A percentile compares a stretch with the other conserved stretches of the same genome.
Evolutionary conservation across 2,113 vertebrate genomes (phyloP).

Genomic region (Hippolais icterina): DNA sequence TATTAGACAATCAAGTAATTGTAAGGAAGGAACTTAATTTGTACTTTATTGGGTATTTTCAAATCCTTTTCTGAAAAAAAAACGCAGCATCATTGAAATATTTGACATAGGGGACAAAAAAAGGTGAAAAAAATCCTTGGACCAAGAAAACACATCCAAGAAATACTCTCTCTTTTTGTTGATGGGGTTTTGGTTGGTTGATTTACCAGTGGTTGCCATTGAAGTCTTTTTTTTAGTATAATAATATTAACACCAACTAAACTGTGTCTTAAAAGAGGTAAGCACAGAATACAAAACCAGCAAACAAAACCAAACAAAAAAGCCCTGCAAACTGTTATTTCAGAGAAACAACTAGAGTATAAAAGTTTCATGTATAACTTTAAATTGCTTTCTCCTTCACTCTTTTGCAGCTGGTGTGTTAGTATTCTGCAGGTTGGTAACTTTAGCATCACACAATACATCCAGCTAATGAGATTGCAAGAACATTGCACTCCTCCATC

Average conservation of each 20-base stretch:
- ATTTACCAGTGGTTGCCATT: background rate
- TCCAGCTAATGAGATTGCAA: conserved; percentile 73
- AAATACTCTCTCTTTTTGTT: background rate
- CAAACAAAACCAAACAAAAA: background rate
- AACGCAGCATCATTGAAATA: background rate
- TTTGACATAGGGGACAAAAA: background rate
- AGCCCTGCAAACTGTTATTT: background rate
- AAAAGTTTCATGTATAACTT: conserved; percentile 50
- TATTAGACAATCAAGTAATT: background rate
- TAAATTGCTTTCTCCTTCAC: conserved; percentile 49
- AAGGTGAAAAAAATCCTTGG: background rate
- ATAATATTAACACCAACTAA: background rate
- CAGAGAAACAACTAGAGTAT: background rate
- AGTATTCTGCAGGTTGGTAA: conserved; percentile 56
- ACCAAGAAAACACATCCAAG: background rate
- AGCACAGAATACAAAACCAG: background rate
- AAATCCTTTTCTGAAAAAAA: background rate
- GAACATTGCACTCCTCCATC: conserved; percentile 68
- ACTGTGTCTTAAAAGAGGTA: background rate
- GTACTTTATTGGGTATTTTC: background rate
- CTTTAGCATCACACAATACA: conserved; percentile 61
- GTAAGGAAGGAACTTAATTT: background rate
- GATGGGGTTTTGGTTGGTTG: background rate
- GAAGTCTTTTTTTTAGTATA: background rate
- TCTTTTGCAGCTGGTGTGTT: conserved; percentile 2